These are phyloP conservation scores for Agrochola lychnidis DNA, from an alignment of 2,888 invertebrate species.

Conservation along the genomic window DNA sequence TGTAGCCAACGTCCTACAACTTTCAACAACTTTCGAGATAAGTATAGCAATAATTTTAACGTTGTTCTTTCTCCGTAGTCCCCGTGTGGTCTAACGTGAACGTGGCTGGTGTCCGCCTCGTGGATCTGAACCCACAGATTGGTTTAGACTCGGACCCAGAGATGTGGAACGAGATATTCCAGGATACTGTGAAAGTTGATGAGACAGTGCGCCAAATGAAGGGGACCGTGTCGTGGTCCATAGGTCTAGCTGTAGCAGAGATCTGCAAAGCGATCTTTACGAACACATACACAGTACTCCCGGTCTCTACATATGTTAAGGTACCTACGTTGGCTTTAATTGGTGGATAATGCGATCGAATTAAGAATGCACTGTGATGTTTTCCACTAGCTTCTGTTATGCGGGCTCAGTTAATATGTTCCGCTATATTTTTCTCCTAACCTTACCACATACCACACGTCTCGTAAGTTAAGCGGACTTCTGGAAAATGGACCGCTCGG, in stretches of 20 bases:
- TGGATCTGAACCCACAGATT: conserved; percentile 91
- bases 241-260: conserved; percentile 93
- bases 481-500: not conserved
- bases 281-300: conserved; percentile 46
- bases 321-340: conserved; percentile 21
- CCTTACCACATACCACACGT: not conserved
- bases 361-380: not conserved
- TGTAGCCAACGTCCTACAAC: no score
- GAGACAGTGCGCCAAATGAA: conserved; percentile 47
- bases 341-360: not conserved
- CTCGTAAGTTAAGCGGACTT: not conserved
- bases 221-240: conserved; percentile 94
- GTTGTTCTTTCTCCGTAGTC: conserved; percentile 48
- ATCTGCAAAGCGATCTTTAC: conserved; percentile 91
- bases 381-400: not conserved
- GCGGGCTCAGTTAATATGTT: not conserved
- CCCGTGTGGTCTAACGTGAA: conserved; percentile 91
- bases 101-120: conserved; percentile 93
- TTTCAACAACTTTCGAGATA: not conserved
- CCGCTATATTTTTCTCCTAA: not conserved
- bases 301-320: conserved; percentile 60
- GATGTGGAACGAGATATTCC: conserved; percentile 90
- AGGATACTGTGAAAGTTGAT: conserved; percentile 50
- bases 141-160: conserved; percentile 93
- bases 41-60: not conserved